Base-by-base conservation (phyloP, 1,140 invertebrate genomes). In the Reticulitermes speratus region DNA sequence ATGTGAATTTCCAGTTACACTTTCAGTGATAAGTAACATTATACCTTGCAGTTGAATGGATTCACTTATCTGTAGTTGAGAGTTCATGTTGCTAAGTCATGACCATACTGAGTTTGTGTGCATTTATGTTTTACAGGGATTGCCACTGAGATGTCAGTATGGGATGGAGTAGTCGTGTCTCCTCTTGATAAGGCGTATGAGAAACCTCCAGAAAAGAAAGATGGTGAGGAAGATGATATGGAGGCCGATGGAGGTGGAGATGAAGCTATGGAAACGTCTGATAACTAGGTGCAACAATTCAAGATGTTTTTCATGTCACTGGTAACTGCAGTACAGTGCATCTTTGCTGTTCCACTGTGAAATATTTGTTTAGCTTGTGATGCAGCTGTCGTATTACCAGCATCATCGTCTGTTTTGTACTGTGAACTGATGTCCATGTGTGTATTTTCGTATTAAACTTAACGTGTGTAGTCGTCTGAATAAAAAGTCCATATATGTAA, bases 151-250 rank as follows among this genome's bases (percentile, higher is more conserved):
- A 96, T 96, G 93, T 96, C 96, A 44, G 96, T 98, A 16, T 99
- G 97, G 97, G 95, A 98, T 90, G 97, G 97, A 0, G 97, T 99
- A 5, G 97, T 98, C 12, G 97, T 99, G 0, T 97, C 97, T 25
- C 97, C 98, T 0, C 93, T 98, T 11, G 97, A 97, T 82, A 95
- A 97, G 88, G 98, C 97, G 0, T 99, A 98, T 90, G 96, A 97
- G 88, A 93, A 94, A 87, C 93, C 94, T 44, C 91, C 92, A 2
- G 94, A 95, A 86, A 92, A 93, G 86, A 93, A 94, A 87, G 92
- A 93, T 30, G 92, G 92, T 85, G 92, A 93, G 84, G 92, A 93
- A n/a, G 92, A 91, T 55, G 93, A 94, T 84, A 93, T 93, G 90
- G 93, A 93, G 82, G 93, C 92, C 11, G 93, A 93, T 84, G 87